Evolutionary conservation across 1,140 invertebrate genomes (phyloP).

Genomic region (Atta colombica): DNA sequence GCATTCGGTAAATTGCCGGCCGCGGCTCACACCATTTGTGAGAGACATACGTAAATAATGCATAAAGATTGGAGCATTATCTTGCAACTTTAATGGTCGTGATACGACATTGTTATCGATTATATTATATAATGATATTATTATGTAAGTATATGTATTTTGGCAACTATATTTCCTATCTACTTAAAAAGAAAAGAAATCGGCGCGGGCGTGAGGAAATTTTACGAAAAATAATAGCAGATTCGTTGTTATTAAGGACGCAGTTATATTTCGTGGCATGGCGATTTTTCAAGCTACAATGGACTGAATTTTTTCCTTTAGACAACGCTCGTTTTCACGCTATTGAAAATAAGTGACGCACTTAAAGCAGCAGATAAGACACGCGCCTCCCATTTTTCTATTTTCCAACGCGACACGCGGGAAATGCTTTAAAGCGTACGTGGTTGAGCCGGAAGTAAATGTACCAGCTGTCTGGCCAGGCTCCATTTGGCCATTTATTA

Average conservation of each 20-base stretch:
- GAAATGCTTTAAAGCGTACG: slow-evolving; percentile 54
- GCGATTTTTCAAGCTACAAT: slow-evolving; percentile 50
- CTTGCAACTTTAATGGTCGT: slow-evolving; percentile 5
- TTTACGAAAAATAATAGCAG: slow-evolving; percentile 32
- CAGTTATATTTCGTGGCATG: slow-evolving; percentile 30
- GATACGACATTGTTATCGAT: neutral
- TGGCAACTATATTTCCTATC: neutral
- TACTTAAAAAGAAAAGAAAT: neutral
- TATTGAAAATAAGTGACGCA: slow-evolving; percentile 52
- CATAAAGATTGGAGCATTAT: slow-evolving; percentile 12
- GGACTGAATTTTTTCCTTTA: slow-evolving; percentile 43
- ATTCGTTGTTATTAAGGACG: slow-evolving; percentile 42
- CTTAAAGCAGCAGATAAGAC: slow-evolving; percentile 62
- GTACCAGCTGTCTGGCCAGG: slow-evolving; percentile 59
- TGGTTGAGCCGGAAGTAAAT: slow-evolving; percentile 64
- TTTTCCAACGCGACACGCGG: slow-evolving; percentile 43
- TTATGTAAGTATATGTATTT: neutral
- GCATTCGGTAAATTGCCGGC: slow-evolving; percentile 38
- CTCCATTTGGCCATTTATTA: slow-evolving; percentile 73
- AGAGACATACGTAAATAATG: slow-evolving; percentile 38
- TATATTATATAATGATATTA: neutral
- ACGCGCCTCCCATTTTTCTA: slow-evolving; percentile 55
- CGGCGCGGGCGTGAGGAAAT: neutral
- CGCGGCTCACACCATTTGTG: slow-evolving; percentile 31
- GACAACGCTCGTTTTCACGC: slow-evolving; percentile 49